Evolutionary conservation across 2,797 vertebrate species (phyloP).

Genomic region (Phoeniculus purpureus): DNA sequence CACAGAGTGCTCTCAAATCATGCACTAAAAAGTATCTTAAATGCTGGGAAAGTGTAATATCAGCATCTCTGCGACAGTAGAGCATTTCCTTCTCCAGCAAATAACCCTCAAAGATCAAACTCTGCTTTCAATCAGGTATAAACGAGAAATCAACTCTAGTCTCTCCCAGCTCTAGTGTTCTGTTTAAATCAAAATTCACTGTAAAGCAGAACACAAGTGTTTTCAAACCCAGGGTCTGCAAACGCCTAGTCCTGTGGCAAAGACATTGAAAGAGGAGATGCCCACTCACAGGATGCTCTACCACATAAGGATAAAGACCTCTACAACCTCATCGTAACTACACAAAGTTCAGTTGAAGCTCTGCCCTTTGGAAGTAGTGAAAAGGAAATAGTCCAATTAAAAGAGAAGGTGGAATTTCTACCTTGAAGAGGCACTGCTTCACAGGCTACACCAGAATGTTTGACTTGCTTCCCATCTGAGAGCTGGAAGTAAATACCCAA

Average conservation of each 20-base stretch:
- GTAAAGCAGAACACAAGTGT: neutral
- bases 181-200: neutral
- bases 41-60: neutral
- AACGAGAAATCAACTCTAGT: neutral
- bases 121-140: neutral
- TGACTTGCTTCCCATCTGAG: neutral
- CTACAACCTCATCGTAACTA: neutral
- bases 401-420: neutral
- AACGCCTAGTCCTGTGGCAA: neutral
- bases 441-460: neutral
- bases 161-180: neutral
- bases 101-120: neutral
- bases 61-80: neutral
- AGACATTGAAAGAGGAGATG: neutral
- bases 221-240: neutral
- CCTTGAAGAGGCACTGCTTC: neutral
- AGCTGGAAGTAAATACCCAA: neutral
- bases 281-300: neutral
- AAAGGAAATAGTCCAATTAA: neutral
- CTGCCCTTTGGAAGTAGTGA: neutral
- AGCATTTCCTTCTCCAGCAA: neutral
- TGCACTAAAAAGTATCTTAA: neutral
- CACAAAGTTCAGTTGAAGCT: neutral
- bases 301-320: neutral
- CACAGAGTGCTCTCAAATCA: neutral